Conservation (phyloP, 2,888 invertebrate species). For the Imbricaverruca yamaguchii region DNA sequence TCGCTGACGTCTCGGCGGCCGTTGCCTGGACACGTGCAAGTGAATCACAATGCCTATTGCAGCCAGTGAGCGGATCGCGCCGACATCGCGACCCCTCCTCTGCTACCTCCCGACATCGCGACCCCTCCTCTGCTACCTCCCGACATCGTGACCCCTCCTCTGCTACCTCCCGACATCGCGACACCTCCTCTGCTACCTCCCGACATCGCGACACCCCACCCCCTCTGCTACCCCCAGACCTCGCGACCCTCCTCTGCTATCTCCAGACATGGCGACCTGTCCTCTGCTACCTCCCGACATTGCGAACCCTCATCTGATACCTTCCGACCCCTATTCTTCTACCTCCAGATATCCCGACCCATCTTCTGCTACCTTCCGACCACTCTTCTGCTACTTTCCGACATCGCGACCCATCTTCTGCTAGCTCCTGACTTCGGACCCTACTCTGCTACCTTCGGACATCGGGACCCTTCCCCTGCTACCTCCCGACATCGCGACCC, state of each 20-base stretch:
- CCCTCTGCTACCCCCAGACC: no score
- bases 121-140: no score
- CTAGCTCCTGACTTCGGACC: no score
- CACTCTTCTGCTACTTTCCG: no score
- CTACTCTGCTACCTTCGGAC: neutral
- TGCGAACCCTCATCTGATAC: neutral
- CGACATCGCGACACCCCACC: no score
- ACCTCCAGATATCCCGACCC: accelerated
- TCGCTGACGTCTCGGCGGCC: neutral
- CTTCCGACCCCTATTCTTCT: neutral
- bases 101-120: neutral
- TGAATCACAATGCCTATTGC: neutral
- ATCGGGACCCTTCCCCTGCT: neutral
- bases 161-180: neutral
- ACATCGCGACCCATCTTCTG: no score
- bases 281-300: neutral
- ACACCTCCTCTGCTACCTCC: no score
- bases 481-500: neutral
- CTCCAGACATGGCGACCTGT: no score
- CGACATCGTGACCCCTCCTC: no score
- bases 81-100: neutral
- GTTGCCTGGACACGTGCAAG: neutral
- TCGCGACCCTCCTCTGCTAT: no score
- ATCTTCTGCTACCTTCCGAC: neutral
- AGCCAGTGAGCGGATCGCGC: neutral